Conservation (phyloP, 2,888 invertebrate genomes). For the Ctenicera cuprea region DNA sequence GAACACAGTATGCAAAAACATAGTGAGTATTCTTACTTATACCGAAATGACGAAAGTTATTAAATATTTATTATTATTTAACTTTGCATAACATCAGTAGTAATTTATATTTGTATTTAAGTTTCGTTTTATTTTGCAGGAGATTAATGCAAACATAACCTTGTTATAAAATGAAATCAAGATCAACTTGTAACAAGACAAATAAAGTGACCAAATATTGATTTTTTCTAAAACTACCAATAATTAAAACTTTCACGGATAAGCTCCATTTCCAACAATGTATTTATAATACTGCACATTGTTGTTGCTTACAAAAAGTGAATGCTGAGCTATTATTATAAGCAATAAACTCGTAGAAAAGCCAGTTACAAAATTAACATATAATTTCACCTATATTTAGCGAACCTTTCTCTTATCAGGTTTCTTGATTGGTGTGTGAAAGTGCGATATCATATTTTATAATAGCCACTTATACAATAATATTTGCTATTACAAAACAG, state of each 20-base stretch:
- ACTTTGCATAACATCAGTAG: too few relatives aligned
- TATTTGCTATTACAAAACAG: constrained; percentile 12
- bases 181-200: too few relatives aligned
- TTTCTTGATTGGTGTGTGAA: constrained; percentile 18
- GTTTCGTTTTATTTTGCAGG: too few relatives aligned
- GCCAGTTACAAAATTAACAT: neutral
- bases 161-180: too few relatives aligned
- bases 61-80: too few relatives aligned
- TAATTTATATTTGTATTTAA: too few relatives aligned
- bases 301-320: neutral
- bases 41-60: too few relatives aligned
- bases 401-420: constrained; percentile 16
- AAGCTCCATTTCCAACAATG: neutral
- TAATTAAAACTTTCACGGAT: neutral
- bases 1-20: too few relatives aligned
- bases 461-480: neutral
- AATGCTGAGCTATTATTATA: neutral
- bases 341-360: neutral
- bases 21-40: too few relatives aligned
- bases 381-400: constrained; percentile 5
- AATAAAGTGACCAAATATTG: too few relatives aligned
- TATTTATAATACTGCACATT: neutral
- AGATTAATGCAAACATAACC: too few relatives aligned
- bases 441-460: constrained; percentile 24
- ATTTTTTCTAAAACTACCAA: too few relatives aligned